These are phyloP conservation scores for Pelvicachromis taeniatus DNA, from an alignment of 2,113 vertebrate species.

Conservation along the genomic window DNA sequence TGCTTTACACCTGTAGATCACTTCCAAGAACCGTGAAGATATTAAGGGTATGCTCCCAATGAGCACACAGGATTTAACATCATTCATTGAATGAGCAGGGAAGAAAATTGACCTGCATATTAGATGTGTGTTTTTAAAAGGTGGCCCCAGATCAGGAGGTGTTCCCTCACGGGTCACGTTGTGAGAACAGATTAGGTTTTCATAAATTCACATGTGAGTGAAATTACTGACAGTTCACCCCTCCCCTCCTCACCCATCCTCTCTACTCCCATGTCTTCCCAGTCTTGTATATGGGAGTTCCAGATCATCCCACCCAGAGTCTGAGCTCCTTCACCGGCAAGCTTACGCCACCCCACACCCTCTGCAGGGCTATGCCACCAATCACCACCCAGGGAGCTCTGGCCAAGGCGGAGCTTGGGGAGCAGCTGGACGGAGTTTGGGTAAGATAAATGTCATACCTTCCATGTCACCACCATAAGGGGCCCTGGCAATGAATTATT, in stretches of 20 bases:
- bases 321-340: slow-evolving; percentile 91
- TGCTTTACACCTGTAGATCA: background rate
- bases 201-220: slow-evolving; percentile 9
- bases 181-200: background rate
- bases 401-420: slow-evolving; percentile 79
- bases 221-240: slow-evolving; percentile 41
- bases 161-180: slow-evolving; percentile 1
- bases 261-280: background rate
- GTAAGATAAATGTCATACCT: slow-evolving; percentile 73
- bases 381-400: slow-evolving; percentile 93
- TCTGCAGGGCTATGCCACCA: slow-evolving; percentile 94
- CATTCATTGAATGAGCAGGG: background rate
- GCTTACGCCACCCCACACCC: slow-evolving; percentile 92
- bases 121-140: background rate
- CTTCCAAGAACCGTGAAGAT: background rate
- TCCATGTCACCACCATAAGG: slow-evolving; percentile 52
- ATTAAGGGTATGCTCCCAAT: background rate
- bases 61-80: background rate
- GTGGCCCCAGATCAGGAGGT: background rate
- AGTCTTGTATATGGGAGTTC: slow-evolving; percentile 94
- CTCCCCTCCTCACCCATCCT: background rate
- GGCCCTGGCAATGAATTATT: slow-evolving; percentile 49
- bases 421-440: slow-evolving; percentile 79
- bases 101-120: background rate
- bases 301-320: slow-evolving; percentile 89